Evolutionary conservation across 1,140 invertebrate species (phyloP).

Genomic region (Ooceraea biroi): DNA sequence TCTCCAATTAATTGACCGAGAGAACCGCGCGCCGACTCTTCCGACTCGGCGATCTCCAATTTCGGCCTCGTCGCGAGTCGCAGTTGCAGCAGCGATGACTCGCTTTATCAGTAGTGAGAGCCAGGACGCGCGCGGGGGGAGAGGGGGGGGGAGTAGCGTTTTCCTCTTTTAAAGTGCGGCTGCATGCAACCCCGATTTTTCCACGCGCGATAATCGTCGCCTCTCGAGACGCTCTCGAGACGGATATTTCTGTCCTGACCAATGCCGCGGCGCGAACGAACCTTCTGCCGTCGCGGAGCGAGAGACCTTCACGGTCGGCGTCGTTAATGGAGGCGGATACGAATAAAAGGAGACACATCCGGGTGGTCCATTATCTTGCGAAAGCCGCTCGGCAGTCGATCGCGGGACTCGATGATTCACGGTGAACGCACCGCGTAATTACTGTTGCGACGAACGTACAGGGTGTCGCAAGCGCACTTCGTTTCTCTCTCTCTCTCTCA

Average conservation of each 20-base stretch:
- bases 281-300: conserved; percentile 46
- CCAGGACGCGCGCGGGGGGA: too few relatives aligned
- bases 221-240: conserved; percentile 42
- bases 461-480: background rate
- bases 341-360: conserved; percentile 33
- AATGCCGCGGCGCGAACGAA: conserved; percentile 28
- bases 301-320: conserved; percentile 43
- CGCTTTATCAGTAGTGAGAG: too few relatives aligned
- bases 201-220: conserved; percentile 27
- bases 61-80: too few relatives aligned
- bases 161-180: too few relatives aligned
- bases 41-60: too few relatives aligned
- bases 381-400: conserved; percentile 23
- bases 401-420: conserved; percentile 38
- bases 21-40: too few relatives aligned
- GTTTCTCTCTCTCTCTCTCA: background rate
- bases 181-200: conserved; percentile 14
- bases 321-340: conserved; percentile 13
- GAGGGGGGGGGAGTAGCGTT: too few relatives aligned
- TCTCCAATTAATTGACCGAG: background rate
- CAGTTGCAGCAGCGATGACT: too few relatives aligned
- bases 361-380: conserved; percentile 54
- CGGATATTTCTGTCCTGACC: conserved; percentile 47
- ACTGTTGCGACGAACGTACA: background rate
- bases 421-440: conserved; percentile 44